Evolutionary conservation across 2,113 vertebrate genomes (phyloP).

Genomic region (Sander lucioperca): DNA sequence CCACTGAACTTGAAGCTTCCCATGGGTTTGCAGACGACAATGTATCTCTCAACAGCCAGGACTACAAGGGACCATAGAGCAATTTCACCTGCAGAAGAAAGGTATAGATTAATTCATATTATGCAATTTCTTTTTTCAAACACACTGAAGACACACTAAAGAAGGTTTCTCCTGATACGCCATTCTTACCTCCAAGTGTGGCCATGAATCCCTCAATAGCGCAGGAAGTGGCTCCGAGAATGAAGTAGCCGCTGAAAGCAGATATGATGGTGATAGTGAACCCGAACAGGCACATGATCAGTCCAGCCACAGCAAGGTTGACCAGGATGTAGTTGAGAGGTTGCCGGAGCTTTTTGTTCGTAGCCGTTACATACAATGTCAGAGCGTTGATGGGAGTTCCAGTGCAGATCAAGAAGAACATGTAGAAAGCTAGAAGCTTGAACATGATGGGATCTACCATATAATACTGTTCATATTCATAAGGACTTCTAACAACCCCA

Average conservation of each 20-base stretch:
- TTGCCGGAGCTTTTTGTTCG: constrained; percentile 88
- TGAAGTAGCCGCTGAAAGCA: constrained; percentile 60
- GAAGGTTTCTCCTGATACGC: not conserved
- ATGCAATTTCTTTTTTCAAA: not conserved
- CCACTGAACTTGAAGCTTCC: constrained; percentile 84
- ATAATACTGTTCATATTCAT: constrained; percentile 87
- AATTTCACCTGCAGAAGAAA: constrained; percentile 69
- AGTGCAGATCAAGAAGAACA: constrained; percentile 87
- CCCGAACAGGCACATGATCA: constrained; percentile 84
- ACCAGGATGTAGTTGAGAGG: constrained; percentile 88
- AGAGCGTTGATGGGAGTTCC: constrained; percentile 86
- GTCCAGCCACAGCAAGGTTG: constrained; percentile 85
- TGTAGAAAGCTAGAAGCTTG: constrained; percentile 83
- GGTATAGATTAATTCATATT: not conserved
- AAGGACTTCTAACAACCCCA: constrained; percentile 87
- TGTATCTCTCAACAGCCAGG: constrained; percentile 85
- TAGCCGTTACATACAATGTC: constrained; percentile 84
- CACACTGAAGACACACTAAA: not conserved
- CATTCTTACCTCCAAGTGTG: constrained; percentile 82
- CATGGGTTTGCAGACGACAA: constrained; percentile 87
- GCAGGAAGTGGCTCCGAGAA: constrained; percentile 72
- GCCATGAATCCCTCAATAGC: constrained; percentile 85
- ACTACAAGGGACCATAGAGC: constrained; percentile 86
- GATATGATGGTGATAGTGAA: constrained; percentile 78
- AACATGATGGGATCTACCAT: constrained; percentile 79